Conservation (phyloP, 1,140 invertebrate genomes). For the Xylocopa sonorina region DNA sequence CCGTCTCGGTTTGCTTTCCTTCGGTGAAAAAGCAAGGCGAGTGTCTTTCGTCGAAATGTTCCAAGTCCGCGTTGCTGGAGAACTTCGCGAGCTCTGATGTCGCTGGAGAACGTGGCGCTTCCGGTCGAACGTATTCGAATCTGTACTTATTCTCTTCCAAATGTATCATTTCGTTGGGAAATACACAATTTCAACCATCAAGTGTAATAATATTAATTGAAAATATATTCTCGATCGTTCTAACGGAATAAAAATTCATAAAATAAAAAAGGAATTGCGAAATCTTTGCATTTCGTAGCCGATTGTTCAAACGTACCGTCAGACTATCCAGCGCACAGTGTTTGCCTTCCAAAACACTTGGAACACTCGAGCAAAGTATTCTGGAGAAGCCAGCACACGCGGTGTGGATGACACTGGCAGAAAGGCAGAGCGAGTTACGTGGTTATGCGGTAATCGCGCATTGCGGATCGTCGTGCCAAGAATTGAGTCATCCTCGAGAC, state of each 20-base stretch:
- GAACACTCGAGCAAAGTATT: not conserved
- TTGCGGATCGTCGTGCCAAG: conserved; percentile 58
- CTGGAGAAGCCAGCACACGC: not conserved
- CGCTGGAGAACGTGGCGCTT: too few relatives aligned
- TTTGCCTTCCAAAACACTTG: not conserved
- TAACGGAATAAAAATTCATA: too few relatives aligned
- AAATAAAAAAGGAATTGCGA: too few relatives aligned
- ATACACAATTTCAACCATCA: too few relatives aligned
- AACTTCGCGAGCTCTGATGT: conserved; percentile 12
- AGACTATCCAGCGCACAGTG: too few relatives aligned
- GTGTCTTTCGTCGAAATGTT: not conserved
- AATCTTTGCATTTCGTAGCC: too few relatives aligned
- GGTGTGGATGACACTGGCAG: conserved; percentile 53
- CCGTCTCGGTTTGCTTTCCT: conserved; percentile 5
- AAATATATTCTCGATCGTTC: too few relatives aligned
- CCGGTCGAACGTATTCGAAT: too few relatives aligned
- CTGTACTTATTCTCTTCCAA: too few relatives aligned
- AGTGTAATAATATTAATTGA: too few relatives aligned
- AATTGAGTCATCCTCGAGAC: conserved; percentile 65
- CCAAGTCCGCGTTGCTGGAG: not conserved
- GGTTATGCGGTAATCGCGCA: conserved; percentile 53
- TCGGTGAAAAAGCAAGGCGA: conserved; percentile 32
- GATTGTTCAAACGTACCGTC: too few relatives aligned
- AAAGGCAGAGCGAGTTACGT: conserved; percentile 60
- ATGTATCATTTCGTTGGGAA: too few relatives aligned